phyloP scores from a whole-genome alignment of 2,113 vertebrate genomes.

The Raja brachyura region DNA sequence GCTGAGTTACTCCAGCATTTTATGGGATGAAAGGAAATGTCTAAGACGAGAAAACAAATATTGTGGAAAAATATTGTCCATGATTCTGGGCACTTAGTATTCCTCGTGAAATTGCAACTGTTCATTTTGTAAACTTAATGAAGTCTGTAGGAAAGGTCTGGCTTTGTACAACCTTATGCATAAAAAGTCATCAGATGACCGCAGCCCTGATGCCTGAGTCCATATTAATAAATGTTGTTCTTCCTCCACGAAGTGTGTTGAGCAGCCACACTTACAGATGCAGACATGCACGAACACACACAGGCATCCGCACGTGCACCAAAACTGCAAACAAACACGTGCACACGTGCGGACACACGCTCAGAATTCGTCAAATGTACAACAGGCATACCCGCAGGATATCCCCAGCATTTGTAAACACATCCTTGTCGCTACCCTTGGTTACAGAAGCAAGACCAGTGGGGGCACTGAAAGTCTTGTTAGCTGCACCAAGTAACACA shows the following conservation, averaged over 20 bases:
- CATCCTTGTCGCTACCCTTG: neutral
- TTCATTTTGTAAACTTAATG: neutral
- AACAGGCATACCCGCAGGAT: neutral
- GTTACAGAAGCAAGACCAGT: neutral
- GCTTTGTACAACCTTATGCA: no score
- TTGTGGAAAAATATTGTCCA: neutral
- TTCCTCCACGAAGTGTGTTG: no score
- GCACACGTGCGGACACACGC: no score
- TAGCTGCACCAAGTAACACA: neutral
- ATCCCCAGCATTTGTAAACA: conserved; percentile 21
- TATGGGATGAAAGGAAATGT: neutral
- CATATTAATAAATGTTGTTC: no score
- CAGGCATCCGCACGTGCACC: no score
- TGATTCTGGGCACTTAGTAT: neutral
- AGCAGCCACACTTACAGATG: no score
- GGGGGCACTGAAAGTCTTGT: neutral
- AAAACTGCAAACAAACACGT: no score
- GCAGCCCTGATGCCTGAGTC: no score
- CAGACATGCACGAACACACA: no score
- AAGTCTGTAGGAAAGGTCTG: no score
- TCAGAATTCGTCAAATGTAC: neutral
- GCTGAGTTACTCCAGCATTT: no score
- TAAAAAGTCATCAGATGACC: no score
- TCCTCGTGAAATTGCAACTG: neutral
- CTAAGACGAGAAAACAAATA: neutral